These are phyloP conservation scores for Sitodiplosis mosellana DNA, from an alignment of 1,140 invertebrate genomes.

Conservation along the genomic window DNA sequence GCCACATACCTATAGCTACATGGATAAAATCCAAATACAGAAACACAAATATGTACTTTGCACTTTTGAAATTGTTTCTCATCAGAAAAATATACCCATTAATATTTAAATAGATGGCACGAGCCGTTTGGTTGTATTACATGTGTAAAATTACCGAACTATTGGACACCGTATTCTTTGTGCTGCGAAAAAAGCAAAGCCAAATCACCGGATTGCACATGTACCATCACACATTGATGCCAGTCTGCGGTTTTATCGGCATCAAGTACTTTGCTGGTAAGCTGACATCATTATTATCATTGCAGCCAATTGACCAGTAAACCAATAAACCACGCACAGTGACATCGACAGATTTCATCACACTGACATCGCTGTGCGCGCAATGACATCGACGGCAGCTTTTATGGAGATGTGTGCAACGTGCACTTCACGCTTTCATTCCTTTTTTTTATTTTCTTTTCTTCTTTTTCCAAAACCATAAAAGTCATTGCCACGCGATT, in stretches of 20 bases:
- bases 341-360: too few species aligned
- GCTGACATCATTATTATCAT: not conserved
- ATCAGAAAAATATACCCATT: not conserved
- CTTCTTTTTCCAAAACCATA: too few species aligned
- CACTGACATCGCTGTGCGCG: too few species aligned
- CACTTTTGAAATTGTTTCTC: not conserved
- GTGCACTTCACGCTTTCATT: too few species aligned
- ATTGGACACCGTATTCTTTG: constrained; percentile 61
- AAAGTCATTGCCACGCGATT: too few species aligned
- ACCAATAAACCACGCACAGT: too few species aligned
- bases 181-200: constrained; percentile 56
- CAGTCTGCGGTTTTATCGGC: constrained; percentile 64
- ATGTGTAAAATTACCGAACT: constrained; percentile 42
- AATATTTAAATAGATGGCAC: constrained; percentile 31
- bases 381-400: too few species aligned
- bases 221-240: constrained; percentile 55
- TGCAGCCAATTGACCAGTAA: not conserved
- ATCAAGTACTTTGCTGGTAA: constrained; percentile 51
- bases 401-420: too few species aligned
- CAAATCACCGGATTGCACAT: constrained; percentile 61
- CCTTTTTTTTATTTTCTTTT: too few species aligned
- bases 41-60: not conserved
- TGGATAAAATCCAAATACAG: too few species aligned
- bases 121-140: constrained; percentile 42
- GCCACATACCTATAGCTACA: too few species aligned